These are phyloP conservation scores for Ceratosolen solmsi DNA, from an alignment of 1,140 invertebrate species.

Conservation along the genomic window DNA sequence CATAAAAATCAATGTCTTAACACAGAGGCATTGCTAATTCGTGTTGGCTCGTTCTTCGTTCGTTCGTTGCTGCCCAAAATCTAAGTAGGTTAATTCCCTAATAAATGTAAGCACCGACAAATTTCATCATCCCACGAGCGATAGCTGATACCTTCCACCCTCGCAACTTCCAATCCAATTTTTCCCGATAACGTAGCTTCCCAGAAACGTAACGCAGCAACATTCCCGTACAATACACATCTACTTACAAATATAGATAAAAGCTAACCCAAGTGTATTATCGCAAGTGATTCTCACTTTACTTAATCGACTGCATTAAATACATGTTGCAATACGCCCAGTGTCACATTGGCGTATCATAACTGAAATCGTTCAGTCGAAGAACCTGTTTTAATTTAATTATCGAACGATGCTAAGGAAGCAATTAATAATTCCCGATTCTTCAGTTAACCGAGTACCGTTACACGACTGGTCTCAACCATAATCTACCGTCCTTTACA, in stretches of 20 bases:
- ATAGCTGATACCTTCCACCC: too few species aligned
- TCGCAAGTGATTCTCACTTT: constrained; percentile 3
- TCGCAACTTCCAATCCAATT: too few species aligned
- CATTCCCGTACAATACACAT: not conserved
- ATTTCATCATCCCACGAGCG: too few species aligned
- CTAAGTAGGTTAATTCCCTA: too few species aligned
- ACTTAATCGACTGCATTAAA: not conserved
- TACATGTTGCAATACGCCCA: not conserved
- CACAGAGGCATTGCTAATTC: too few species aligned
- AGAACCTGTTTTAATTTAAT: not conserved
- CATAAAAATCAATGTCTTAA: not conserved
- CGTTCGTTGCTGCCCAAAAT: not conserved
- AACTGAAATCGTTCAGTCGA: not conserved
- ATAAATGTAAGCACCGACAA: too few species aligned
- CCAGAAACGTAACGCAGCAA: not conserved
- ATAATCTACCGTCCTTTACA: not conserved
- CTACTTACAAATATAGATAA: not conserved
- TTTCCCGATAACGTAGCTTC: not conserved
- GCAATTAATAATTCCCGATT: not conserved
- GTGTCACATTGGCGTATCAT: too few species aligned
- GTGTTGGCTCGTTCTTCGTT: too few species aligned
- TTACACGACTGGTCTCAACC: not conserved
- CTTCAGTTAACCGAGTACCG: not conserved
- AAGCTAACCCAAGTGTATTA: not conserved
- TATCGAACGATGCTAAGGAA: not conserved